These are phyloP conservation scores for Casuarius casuarius DNA, from an alignment of 2,113 vertebrate genomes.

Conservation along the genomic window DNA sequence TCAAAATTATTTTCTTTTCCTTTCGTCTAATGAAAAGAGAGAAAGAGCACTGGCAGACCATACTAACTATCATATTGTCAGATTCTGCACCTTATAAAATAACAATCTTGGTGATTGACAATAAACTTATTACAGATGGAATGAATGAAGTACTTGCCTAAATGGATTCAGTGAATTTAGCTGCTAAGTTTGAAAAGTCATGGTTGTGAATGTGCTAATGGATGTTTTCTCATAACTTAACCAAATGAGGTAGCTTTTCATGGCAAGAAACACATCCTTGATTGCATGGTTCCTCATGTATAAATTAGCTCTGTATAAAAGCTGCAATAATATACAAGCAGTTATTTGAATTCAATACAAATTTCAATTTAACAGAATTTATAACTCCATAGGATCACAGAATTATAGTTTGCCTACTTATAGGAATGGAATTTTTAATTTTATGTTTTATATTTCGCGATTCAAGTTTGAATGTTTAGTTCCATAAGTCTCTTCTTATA, in stretches of 20 bases:
- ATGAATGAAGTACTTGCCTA: neutral
- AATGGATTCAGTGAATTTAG: neutral
- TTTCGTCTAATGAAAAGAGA: neutral
- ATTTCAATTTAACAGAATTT: neutral
- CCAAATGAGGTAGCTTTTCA: neutral
- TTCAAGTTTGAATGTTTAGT: neutral
- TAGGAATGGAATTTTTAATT: neutral
- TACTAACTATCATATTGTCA: neutral
- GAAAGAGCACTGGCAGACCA: neutral
- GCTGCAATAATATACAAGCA: neutral
- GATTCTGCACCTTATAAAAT: neutral
- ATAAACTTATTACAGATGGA: neutral
- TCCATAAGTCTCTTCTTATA: neutral
- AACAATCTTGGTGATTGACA: rapidly evolving
- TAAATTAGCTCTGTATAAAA: neutral
- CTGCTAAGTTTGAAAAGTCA: neutral
- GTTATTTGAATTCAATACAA: neutral
- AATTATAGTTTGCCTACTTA: neutral
- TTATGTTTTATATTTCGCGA: neutral
- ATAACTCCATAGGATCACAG: neutral
- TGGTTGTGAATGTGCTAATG: neutral
- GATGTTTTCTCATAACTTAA: neutral
- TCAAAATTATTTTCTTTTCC: neutral
- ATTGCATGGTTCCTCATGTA: neutral
- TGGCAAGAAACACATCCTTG: neutral